A percentile compares a stretch with the other conserved stretches of the same genome.
Conservation (phyloP, 1,140 invertebrate species). For the Drosophila mauritiana region DNA sequence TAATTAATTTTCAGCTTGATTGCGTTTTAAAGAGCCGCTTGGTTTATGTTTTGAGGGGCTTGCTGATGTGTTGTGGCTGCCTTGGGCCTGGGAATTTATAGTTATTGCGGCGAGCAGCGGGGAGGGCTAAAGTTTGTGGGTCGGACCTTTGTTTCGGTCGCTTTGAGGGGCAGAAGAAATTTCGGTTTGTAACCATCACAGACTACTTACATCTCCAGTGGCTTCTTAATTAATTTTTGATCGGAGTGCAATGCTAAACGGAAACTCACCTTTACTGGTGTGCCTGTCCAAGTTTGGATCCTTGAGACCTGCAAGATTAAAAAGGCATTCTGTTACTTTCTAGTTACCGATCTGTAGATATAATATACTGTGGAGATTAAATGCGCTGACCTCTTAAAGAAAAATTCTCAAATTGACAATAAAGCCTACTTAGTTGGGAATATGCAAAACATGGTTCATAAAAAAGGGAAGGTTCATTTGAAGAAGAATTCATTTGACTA, state of each 20-base stretch:
- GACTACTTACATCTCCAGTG: constrained; percentile 54
- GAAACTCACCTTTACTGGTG: constrained; percentile 67
- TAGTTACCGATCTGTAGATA: constrained; percentile 26
- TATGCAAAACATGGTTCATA: no score
- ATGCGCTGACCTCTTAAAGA: no score
- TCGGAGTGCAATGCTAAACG: background rate
- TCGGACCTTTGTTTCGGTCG: constrained; percentile 49
- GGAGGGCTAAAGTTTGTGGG: constrained; percentile 31
- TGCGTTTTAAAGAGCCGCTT: constrained; percentile 83
- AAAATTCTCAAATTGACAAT: no score
- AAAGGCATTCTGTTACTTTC: background rate
- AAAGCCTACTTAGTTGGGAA: no score
- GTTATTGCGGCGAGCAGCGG: constrained; percentile 68
- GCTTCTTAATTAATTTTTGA: constrained; percentile 51
- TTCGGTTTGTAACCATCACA: constrained; percentile 63
- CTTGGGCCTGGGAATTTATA: constrained; percentile 67
- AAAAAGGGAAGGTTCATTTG: no score
- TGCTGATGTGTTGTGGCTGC: constrained; percentile 38
- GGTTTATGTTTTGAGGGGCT: constrained; percentile 49
- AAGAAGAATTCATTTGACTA: no score
- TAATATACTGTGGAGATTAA: no score
- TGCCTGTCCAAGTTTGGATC: constrained; percentile 81
- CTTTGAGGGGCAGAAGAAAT: constrained; percentile 55
- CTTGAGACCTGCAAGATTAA: constrained; percentile 70
- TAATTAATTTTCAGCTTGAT: constrained; percentile 85